Evolutionary conservation across 2,888 invertebrate genomes (phyloP).

Genomic region (Taenaris catops): DNA sequence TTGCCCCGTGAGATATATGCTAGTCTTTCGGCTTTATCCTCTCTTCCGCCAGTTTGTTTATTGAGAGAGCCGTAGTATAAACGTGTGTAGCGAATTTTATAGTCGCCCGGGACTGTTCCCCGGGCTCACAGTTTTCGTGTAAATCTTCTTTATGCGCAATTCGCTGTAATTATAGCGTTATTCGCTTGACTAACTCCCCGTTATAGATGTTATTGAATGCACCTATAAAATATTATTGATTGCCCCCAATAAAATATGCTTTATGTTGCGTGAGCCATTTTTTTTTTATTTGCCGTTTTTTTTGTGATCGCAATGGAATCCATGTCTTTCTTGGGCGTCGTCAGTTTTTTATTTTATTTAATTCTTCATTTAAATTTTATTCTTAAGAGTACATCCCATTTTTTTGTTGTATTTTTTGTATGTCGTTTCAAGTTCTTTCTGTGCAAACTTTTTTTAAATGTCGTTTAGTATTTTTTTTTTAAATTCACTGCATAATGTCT

Average conservation of each 20-base stretch:
- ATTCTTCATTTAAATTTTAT: too few species aligned
- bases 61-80: slow-evolving; percentile 51
- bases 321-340: slow-evolving; percentile 32
- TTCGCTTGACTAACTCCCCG: slow-evolving; percentile 45
- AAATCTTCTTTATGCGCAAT: slow-evolving; percentile 64
- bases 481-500: too few species aligned
- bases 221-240: slow-evolving; percentile 74
- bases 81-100: slow-evolving; percentile 62
- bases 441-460: too few species aligned
- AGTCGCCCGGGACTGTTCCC: slow-evolving; percentile 41
- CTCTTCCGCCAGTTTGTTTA: slow-evolving; percentile 66
- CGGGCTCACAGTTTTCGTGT: slow-evolving; percentile 44
- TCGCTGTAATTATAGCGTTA: slow-evolving; percentile 6
- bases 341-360: too few species aligned
- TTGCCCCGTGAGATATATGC: slow-evolving; percentile 65
- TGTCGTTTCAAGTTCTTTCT: too few species aligned
- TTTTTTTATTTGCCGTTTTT: slow-evolving; percentile 41
- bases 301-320: slow-evolving; percentile 46
- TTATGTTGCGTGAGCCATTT: slow-evolving; percentile 50
- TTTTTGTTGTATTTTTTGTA: too few species aligned
- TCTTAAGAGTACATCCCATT: too few species aligned
- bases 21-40: slow-evolving; percentile 67
- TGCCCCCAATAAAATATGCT: slow-evolving; percentile 61
- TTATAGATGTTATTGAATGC: slow-evolving; percentile 70
- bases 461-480: too few species aligned